These are phyloP conservation scores for Pituophis catenifer DNA, from an alignment of 2,113 vertebrate genomes.

Conservation along the genomic window DNA sequence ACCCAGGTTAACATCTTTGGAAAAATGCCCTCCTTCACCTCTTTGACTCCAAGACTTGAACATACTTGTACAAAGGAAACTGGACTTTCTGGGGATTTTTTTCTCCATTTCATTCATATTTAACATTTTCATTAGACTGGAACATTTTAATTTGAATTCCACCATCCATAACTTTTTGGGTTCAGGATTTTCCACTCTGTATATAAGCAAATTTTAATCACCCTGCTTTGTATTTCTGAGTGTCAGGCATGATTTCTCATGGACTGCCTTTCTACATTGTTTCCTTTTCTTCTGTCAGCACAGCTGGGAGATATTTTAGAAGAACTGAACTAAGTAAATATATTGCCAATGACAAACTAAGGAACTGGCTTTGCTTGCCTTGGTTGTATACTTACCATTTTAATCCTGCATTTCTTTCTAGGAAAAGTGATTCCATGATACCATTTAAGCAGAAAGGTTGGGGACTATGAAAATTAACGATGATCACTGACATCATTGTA, in stretches of 20 bases:
- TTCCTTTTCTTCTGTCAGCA: not conserved
- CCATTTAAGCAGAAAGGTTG: not conserved
- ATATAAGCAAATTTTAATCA: slow-evolving; percentile 37
- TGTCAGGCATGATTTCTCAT: slow-evolving; percentile 15
- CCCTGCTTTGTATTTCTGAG: slow-evolving; percentile 6
- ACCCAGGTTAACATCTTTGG: fast-evolving
- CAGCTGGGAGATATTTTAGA: not conserved
- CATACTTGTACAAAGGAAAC: slow-evolving; percentile 9
- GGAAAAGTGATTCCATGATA: slow-evolving; percentile 14
- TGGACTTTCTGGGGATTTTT: not conserved
- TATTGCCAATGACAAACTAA: slow-evolving; percentile 10
- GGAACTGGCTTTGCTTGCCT: not conserved
- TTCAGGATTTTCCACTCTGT: slow-evolving; percentile 15
- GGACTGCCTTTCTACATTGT: not conserved
- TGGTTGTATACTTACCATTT: not conserved
- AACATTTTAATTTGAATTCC: slow-evolving; percentile 45
- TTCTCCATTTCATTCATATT: slow-evolving; percentile 16
- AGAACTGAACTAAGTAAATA: not conserved
- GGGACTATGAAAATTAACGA: not conserved
- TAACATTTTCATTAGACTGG: slow-evolving; percentile 23
- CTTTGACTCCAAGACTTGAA: not conserved
- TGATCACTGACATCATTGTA: not conserved
- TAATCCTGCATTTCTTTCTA: slow-evolving; percentile 9
- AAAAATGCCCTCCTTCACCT: not conserved
- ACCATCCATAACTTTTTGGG: slow-evolving; percentile 22